Conservation (phyloP, 2,113 vertebrate genomes). For the Pseudonaja textilis region DNA sequence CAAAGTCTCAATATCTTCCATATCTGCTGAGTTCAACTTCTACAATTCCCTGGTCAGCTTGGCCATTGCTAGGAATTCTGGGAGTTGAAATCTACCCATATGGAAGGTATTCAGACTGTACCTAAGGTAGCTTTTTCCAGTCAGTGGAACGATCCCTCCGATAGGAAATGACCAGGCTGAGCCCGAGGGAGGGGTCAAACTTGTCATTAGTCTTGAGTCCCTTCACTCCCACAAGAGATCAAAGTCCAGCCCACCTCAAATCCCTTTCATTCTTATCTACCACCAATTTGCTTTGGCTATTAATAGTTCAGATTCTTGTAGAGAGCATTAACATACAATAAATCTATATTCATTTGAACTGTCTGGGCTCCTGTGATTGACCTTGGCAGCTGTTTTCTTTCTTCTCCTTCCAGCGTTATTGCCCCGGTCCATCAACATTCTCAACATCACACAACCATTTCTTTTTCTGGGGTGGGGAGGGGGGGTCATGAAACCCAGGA, state of each 20-base stretch:
- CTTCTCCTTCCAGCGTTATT: neutral
- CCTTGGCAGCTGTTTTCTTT: neutral
- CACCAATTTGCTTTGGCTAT: no score
- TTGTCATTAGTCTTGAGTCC: no score
- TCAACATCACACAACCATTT: neutral
- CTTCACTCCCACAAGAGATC: no score
- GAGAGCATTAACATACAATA: no score
- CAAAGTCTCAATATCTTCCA: neutral
- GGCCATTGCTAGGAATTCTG: neutral
- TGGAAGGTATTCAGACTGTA: neutral
- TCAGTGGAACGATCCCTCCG: neutral
- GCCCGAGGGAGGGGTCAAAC: no score
- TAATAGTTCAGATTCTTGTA: no score
- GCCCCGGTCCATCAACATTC: neutral
- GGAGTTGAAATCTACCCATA: neutral
- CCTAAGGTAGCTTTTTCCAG: neutral
- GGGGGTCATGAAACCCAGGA: neutral
- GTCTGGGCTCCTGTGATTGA: no score
- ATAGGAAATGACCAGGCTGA: no score
- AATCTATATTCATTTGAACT: no score
- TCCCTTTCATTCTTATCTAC: no score
- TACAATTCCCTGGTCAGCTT: neutral
- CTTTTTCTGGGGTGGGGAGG: no score
- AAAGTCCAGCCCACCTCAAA: no score
- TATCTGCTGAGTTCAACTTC: neutral